A percentile compares a stretch with the other conserved stretches of the same genome.
phyloP scores from a whole-genome alignment of 2,113 vertebrate genomes.

The Oriolus oriolus region DNA sequence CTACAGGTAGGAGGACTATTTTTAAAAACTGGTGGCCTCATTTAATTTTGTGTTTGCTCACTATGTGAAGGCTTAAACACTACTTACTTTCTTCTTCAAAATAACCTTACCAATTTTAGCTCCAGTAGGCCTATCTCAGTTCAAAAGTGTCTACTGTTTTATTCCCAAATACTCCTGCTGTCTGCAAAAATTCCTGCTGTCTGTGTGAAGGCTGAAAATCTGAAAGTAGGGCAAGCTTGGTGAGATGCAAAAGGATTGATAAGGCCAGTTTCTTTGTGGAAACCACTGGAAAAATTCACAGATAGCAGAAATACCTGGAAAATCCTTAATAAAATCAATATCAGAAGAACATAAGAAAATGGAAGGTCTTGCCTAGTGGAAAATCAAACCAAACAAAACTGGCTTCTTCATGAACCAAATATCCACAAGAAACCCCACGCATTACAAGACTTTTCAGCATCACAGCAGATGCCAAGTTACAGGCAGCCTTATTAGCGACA shows the following conservation, averaged over 20 bases:
- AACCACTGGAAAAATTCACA: not conserved
- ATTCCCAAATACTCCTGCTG: not conserved
- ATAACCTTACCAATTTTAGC: conserved; percentile 6
- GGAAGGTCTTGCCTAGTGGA: not conserved
- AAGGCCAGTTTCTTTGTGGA: conserved; percentile 6
- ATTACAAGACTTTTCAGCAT: not conserved
- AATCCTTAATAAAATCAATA: not conserved
- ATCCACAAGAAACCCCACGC: rapidly evolving
- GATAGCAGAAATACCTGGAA: conserved; percentile 1
- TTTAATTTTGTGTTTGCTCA: not conserved
- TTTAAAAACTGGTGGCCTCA: not conserved
- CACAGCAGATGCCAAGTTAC: not conserved
- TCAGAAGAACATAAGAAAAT: not conserved
- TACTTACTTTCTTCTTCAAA: not conserved
- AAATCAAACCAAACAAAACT: not conserved
- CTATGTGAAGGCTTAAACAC: not conserved
- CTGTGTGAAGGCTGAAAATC: not conserved
- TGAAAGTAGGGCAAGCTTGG: not conserved
- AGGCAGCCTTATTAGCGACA: not conserved
- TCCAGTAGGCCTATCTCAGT: not conserved
- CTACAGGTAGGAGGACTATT: not conserved
- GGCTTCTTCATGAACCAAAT: not conserved
- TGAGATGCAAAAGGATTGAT: not conserved
- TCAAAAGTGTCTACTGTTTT: not conserved
- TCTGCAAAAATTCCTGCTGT: conserved; percentile 18